Conservation (phyloP, 2,888 invertebrate genomes). For the Limnephilus lunatus region DNA sequence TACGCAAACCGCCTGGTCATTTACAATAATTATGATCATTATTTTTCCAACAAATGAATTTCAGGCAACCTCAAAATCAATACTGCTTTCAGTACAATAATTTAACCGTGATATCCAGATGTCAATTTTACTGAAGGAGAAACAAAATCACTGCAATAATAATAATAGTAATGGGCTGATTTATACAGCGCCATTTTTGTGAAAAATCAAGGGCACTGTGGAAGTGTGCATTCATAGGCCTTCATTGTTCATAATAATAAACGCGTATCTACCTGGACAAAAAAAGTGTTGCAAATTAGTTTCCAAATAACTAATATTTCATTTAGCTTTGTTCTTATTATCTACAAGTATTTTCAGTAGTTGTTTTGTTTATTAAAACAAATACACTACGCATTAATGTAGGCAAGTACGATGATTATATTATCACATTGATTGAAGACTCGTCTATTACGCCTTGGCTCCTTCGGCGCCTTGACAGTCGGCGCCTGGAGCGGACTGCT, state of each 20-base stretch:
- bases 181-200: no score
- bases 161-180: no score
- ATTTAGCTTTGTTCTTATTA: no score
- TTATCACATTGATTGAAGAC: background rate
- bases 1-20: background rate
- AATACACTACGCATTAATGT: no score
- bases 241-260: background rate
- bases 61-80: background rate
- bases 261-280: no score
- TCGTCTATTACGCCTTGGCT: background rate
- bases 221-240: no score
- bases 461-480: no score
- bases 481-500: no score
- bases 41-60: background rate
- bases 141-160: background rate
- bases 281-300: background rate
- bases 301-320: background rate
- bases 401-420: no score
- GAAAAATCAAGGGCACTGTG: no score
- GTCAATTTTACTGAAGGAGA: background rate
- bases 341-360: no score
- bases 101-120: background rate
- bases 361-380: no score
- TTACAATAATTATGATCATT: background rate
- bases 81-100: background rate